Evolutionary conservation across 2,797 vertebrate species (phyloP), one percentile per base, ranked within the genome.

Genomic region (Pseudotriccus pelzelni): DNA sequence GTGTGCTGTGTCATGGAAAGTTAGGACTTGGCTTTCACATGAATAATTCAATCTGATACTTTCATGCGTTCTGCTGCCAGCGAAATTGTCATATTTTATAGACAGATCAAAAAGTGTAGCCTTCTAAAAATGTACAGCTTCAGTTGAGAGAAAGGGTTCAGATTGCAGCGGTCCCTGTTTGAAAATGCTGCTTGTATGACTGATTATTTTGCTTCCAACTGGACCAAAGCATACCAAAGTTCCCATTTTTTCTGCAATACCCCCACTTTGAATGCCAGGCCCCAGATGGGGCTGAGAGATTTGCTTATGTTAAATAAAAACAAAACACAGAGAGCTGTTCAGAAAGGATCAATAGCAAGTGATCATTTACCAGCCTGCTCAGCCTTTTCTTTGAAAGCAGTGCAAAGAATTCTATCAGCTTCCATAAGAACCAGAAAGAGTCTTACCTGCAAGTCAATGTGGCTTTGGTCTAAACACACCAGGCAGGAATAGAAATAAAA

Each of bases 121-220:
- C 34, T 84, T 30, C 77, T 25, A 13, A 52, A 87, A 82, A 53
- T 2, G 52, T 5, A 3, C 25, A 8, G 5, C 21, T 75, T 37
- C 23, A n/a, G 1, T 1, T 39, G 52, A 46, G 60, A 77, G 67
- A 53, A 90, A 67, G 43, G 37, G 32, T 34, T 90, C 12, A 1
- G 44, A 2, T 74, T 76, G 77, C 84, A 80, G 70, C 55, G 13
- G 36, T 24, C 36, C 30, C 53, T 3, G 6, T 9, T 77, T 62
- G 74, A 43, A 90, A 86, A 69, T 14, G 37, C 70, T 86, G 12
- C 55, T 83, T 56, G 53, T 77, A 68, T 15, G 10, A 7, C 7
- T 28, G 86, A 69, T 87, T 94, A 17, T 94, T 95, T 90, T 67
- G 24, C 52, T 90, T 93, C 79, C 37, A 67, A 46, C 84, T 89